phyloP scores from a whole-genome alignment of 37 sponge, comb jelly and placozoan species.

The Oopsacas minuta region DNA sequence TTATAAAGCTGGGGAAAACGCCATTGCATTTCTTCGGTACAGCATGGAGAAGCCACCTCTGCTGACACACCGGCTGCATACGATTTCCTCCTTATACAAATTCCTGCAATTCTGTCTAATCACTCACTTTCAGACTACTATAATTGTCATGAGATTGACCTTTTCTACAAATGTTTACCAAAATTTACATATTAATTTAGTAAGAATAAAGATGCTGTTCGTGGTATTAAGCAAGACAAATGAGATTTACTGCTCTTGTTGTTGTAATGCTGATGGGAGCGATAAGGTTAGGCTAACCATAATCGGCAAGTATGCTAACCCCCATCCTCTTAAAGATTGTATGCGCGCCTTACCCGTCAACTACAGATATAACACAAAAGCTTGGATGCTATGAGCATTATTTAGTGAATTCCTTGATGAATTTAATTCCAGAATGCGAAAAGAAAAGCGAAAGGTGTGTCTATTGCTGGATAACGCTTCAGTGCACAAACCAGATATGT shows the following conservation, averaged over 20 bases:
- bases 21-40: neutral
- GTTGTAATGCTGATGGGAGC: conserved; percentile 18
- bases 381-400: neutral
- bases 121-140: conserved; percentile 2
- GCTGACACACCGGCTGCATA: conserved; percentile 10
- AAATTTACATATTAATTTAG: neutral
- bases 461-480: conserved; percentile 17
- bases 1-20: neutral
- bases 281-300: conserved; percentile 14
- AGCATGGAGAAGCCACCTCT: conserved; percentile 18
- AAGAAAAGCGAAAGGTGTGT: conserved; percentile 19
- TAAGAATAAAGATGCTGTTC: neutral
- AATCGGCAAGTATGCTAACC: conserved; percentile 15
- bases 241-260: conserved; percentile 4
- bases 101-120: conserved; percentile 16
- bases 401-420: conserved; percentile 13
- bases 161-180: neutral
- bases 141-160: conserved; percentile 9
- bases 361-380: conserved; percentile 16
- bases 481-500: conserved; percentile 14
- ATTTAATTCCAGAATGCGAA: conserved; percentile 1
- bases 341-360: conserved; percentile 18
- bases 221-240: conserved; percentile 17
- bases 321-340: conserved; percentile 11
- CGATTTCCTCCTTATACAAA: conserved; percentile 17